Base-by-base conservation (phyloP, 1,140 invertebrate genomes). In the Sesamia nonagrioides region DNA sequence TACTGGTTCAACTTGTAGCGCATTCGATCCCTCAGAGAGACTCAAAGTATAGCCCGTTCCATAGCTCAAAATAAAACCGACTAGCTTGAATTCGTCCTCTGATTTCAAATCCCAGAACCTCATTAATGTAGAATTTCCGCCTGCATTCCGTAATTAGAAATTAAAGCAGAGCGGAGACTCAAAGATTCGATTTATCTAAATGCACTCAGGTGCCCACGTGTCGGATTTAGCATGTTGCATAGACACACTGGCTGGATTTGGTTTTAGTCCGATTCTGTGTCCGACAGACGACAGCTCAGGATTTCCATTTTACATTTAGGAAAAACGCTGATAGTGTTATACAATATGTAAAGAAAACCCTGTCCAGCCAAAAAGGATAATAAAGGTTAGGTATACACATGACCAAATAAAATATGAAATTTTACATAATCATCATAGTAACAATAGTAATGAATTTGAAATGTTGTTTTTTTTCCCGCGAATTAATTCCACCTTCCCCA, bases 171-270 rank as follows among this genome's bases (percentile, higher is more conserved):
- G 21, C 27, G 52, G 48, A 33, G 63, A 60, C 21, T 48, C 40
- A 45, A 71, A 77, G 63, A 77, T 77, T 69, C 66, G 76, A 77
- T 77, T 77, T 79, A 74, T 48, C 35, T 74, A 76, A 80, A 76
- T 60, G 72, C 61, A 77, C 27, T 77, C 45, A 42, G 21, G 61
- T 71, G 68, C 18, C 48, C 48, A 52, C 48, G 50, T 37, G 48
- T 48, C 42, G 40, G 42, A 69, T 69, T 69, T 27, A 21, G 37
- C 17, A 1, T 15, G 13, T 6, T 33, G 15, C 8, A 35, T 15
- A 54, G 27, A 54, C 48, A 45, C 18, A 27, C 15, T 61, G 42
- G 66, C 33, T 1, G 42, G 21, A 48, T 33, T 45, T 17, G 42
- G 18, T 69, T 50, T n/a, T 15, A 48, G 18, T 33, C 11, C 18